Evolutionary conservation across 2,888 invertebrate species (phyloP), one percentile per base, ranked within the genome.

Genomic region (Drosophila buzzatii): DNA sequence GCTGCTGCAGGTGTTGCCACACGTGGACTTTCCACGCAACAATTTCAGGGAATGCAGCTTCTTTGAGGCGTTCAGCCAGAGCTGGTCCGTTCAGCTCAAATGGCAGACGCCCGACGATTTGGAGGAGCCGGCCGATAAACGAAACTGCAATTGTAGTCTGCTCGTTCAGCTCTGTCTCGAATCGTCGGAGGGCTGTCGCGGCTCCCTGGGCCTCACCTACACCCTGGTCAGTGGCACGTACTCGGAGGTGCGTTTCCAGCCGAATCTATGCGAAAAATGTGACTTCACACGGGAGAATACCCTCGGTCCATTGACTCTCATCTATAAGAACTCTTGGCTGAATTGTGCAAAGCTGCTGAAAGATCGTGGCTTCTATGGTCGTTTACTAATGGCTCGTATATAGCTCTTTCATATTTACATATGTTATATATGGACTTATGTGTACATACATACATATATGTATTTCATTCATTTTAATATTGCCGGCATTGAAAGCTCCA

Each of bases 201-300:
- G n/a, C 23, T 5, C 45, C 0, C 1, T 80, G n/a, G 44, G 59
- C 1, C 20, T 77, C 1, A 66, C 61, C 37, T 82, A 66, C 44
- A 66, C 69, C 2, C 5, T 82, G 53, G 31, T 74, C 8, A 53
- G 53, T 14, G 62, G 72, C 31, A 57, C 47, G 20, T 44, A 61
- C 41, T 71, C 74, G 12, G 79, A 75, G 3, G 61, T 79, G 0
- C 52, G 44, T 2, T 81, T 81, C 12, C 44, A 27, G 49, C 47
- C 66, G 27, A 81, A 81, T 58, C 41, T 81, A 2, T 71, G 74
- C 39, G 70, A 79, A 23, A 72, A 70, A 1, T 71, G 8, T 6
- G 70, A 71, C 5, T 81, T 69, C 33, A 35, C 51, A 3, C 3
- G 20, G 0, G 42, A 67, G 0, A 49, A 69, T 27, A 0, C 16